Percentiles rank a stretch among this genome's conserved stretches.
Evolutionary conservation across 2,797 vertebrate species (phyloP).

Genomic region (Mionectes olivaceus): DNA sequence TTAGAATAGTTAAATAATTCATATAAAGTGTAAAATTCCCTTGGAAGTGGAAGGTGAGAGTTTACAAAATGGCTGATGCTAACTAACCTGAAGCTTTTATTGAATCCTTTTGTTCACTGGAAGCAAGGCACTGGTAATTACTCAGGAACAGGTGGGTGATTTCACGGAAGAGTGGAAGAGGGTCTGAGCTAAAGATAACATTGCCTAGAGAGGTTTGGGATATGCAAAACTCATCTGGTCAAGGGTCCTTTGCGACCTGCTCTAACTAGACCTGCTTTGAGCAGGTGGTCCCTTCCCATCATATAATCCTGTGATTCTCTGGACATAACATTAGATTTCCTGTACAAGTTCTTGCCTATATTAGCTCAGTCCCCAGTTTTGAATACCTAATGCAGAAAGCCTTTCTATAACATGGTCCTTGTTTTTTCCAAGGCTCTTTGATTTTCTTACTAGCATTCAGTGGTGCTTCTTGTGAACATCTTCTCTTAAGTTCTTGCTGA

Average conservation of each 20-base stretch:
- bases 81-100: neutral
- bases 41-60: neutral
- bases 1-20: neutral
- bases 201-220: neutral
- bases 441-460: neutral
- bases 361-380: neutral
- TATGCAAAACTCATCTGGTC: neutral
- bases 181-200: neutral
- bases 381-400: neutral
- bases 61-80: neutral
- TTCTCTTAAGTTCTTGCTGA: neutral
- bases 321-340: neutral
- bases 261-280: neutral
- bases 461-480: neutral
- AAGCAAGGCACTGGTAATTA: neutral
- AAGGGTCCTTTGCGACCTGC: neutral
- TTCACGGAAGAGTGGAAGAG: neutral
- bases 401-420: neutral
- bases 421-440: neutral
- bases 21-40: neutral
- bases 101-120: neutral
- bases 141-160: neutral
- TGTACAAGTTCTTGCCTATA: neutral
- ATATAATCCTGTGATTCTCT: neutral
- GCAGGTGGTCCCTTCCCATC: neutral